Conservation (phyloP, 2,888 invertebrate genomes). For the Acrobasis suavella region DNA sequence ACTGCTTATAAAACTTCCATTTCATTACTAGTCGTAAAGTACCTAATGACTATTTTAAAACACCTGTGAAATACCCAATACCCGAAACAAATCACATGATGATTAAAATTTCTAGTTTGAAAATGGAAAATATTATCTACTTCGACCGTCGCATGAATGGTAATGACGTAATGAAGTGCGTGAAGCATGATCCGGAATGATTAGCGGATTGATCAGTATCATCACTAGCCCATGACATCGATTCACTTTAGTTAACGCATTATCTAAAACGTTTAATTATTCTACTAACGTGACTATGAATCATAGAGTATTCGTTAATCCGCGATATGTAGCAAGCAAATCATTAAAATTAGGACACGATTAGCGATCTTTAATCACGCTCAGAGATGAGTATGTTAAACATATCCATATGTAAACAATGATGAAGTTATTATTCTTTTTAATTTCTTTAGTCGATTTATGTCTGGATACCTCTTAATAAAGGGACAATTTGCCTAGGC, state of each 20-base stretch:
- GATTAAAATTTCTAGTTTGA: no score
- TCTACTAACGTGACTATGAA: conserved; percentile 14
- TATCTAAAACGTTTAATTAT: conserved; percentile 8
- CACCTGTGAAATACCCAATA: no score
- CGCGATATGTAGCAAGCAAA: not conserved
- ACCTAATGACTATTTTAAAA: no score
- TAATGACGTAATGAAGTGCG: conserved; percentile 6
- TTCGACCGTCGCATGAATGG: no score
- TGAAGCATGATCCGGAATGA: conserved; percentile 11
- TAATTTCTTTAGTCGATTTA: no score
- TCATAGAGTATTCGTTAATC: not conserved
- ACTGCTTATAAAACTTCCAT: not conserved
- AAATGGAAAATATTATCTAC: no score
- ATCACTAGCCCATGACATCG: conserved; percentile 16
- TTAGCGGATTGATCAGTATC: conserved; percentile 11
- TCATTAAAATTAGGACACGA: conserved; percentile 3
- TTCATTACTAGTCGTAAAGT: not conserved
- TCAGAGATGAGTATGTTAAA: not conserved
- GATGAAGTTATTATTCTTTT: no score
- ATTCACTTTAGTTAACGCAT: conserved; percentile 12
- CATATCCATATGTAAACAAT: no score
- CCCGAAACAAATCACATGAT: no score
- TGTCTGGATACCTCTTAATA: no score
- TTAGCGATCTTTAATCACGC: not conserved
- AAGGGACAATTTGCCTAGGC: no score